Evolutionary conservation across 2,797 vertebrate species (phyloP).

Genomic region (Danio tinwini): DNA sequence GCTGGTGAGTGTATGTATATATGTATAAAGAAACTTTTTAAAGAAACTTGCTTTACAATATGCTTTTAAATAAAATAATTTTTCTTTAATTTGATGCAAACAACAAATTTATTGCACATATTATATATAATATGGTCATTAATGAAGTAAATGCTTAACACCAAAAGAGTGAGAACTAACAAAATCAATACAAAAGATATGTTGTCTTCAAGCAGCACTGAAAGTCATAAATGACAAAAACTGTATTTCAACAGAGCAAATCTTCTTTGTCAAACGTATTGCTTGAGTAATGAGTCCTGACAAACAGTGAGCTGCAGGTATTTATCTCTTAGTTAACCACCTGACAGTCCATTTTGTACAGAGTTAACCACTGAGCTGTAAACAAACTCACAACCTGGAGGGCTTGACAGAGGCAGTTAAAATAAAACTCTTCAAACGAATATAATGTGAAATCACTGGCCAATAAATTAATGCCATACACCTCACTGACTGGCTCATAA

Average conservation of each 20-base stretch:
- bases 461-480: slow-evolving; percentile 21
- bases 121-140: too few relatives aligned
- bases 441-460: neutral
- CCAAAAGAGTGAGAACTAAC: neutral
- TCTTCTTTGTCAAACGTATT: neutral
- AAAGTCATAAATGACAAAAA: neutral
- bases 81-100: too few relatives aligned
- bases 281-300: slow-evolving; percentile 7
- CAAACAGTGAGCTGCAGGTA: slow-evolving; percentile 4
- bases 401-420: slow-evolving; percentile 27
- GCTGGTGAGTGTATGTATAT: too few relatives aligned
- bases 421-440: neutral
- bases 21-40: too few relatives aligned
- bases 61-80: too few relatives aligned
- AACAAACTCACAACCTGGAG: slow-evolving; percentile 3
- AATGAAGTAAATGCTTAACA: too few relatives aligned
- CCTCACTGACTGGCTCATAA: neutral
- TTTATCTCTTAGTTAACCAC: slow-evolving; percentile 5
- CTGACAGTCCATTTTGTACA: neutral
- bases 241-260: neutral
- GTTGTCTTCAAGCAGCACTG: neutral
- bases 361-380: slow-evolving; percentile 1
- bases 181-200: neutral
- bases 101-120: too few relatives aligned
- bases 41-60: too few relatives aligned